These are phyloP conservation scores for Helogale parvula DNA, from an alignment of 2,113 vertebrate species.

Conservation along the genomic window DNA sequence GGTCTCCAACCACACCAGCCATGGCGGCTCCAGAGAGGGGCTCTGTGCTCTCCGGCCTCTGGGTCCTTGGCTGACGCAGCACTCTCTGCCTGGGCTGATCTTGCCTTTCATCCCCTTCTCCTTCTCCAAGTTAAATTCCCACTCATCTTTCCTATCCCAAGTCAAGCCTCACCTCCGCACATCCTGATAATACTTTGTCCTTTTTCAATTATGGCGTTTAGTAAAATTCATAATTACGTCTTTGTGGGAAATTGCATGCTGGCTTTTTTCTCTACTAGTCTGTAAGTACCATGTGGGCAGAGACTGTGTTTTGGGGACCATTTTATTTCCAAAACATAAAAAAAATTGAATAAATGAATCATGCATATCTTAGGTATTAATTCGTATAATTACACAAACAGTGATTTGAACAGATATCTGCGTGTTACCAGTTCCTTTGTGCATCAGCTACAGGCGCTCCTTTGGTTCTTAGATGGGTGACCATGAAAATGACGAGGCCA, in stretches of 20 bases:
- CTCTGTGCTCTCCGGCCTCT: rapidly evolving
- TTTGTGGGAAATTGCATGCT: not conserved
- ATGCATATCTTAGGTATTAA: not conserved
- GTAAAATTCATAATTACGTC: not conserved
- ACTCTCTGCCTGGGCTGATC: not conserved
- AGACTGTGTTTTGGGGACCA: not conserved
- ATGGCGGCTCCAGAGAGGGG: rapidly evolving
- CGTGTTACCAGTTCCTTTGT: not conserved
- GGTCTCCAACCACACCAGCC: not conserved
- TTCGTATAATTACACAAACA: not conserved
- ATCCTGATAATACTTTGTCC: not conserved
- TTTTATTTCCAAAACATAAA: not conserved
- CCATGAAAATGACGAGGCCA: not conserved
- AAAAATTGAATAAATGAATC: not conserved
- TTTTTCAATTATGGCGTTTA: not conserved
- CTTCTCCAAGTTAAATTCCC: not conserved
- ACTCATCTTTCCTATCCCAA: not conserved
- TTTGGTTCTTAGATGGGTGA: not conserved
- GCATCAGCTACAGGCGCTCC: not conserved
- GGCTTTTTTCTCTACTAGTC: not conserved
- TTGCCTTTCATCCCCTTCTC: not conserved
- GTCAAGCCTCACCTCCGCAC: not conserved
- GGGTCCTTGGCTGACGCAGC: rapidly evolving
- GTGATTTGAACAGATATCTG: not conserved
- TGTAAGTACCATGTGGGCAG: not conserved